Conservation (phyloP, 2,113 vertebrate species). For the Limnothrissa miodon region DNA sequence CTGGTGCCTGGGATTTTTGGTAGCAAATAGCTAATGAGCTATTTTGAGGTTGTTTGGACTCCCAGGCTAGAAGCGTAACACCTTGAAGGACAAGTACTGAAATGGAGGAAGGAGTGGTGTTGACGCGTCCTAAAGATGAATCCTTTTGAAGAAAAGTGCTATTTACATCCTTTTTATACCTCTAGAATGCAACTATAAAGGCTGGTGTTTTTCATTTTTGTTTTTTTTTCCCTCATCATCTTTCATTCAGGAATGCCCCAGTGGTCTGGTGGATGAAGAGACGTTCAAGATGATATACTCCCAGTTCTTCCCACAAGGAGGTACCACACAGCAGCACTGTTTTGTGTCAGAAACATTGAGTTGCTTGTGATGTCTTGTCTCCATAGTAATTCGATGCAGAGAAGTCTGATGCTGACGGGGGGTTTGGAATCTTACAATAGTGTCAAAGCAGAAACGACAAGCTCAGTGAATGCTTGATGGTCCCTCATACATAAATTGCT, state of each 20-base stretch:
- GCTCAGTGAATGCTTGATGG: too few species aligned
- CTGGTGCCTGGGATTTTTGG: too few species aligned
- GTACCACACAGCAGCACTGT: constrained; percentile 59
- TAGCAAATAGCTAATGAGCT: too few species aligned
- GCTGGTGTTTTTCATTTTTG: neutral
- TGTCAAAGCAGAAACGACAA: neutral
- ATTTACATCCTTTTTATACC: neutral
- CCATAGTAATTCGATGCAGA: neutral
- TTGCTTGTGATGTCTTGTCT: neutral
- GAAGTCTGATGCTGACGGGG: neutral
- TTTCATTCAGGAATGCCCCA: constrained; percentile 79
- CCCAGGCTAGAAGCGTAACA: too few species aligned
- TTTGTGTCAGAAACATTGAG: neutral
- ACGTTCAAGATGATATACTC: constrained; percentile 85
- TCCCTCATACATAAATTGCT: neutral
- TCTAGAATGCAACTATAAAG: neutral
- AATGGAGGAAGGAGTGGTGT: neutral
- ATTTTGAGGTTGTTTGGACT: too few species aligned
- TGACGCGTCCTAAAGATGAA: neutral
- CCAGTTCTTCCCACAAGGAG: constrained; percentile 86
- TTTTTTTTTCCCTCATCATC: neutral
- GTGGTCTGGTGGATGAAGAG: constrained; percentile 82
- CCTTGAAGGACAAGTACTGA: neutral
- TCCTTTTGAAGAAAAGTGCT: neutral
- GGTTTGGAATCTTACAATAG: neutral